These are phyloP conservation scores for Trididemnum clinides DNA, from an alignment of 23 tunicate species.

Conservation along the genomic window DNA sequence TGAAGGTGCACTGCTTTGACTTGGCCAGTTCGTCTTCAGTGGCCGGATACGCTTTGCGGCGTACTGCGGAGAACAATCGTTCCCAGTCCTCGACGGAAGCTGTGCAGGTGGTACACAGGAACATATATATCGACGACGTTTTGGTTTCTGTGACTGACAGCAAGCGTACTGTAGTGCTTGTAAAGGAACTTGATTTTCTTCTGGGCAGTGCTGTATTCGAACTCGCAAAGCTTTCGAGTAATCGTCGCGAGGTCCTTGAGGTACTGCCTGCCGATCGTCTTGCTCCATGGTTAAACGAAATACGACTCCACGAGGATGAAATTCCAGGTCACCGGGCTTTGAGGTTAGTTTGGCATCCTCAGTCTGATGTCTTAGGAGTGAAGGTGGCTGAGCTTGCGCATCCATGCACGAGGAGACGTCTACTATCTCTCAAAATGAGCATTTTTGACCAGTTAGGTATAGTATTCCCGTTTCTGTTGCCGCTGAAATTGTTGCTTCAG, in stretches of 20 bases:
- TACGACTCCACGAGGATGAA: background rate
- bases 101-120: background rate
- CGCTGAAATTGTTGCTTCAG: background rate
- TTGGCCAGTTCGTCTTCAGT: background rate
- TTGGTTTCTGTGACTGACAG: background rate
- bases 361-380: background rate
- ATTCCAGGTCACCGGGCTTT: background rate
- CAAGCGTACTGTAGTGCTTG: background rate
- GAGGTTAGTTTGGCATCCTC: conserved; percentile 10
- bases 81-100: background rate
- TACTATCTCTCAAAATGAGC: conserved; percentile 2
- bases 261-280: background rate
- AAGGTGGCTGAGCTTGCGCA: background rate
- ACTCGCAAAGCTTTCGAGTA: background rate
- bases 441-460: background rate
- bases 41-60: background rate
- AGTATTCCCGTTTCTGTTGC: background rate
- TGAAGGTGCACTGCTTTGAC: conserved; percentile 26
- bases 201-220: background rate
- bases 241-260: background rate
- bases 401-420: background rate
- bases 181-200: background rate
- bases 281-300: background rate
- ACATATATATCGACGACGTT: background rate
- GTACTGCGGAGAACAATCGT: background rate